Base-by-base conservation (phyloP, 2,888 invertebrate genomes). In the Heteromurus nitidus region DNA sequence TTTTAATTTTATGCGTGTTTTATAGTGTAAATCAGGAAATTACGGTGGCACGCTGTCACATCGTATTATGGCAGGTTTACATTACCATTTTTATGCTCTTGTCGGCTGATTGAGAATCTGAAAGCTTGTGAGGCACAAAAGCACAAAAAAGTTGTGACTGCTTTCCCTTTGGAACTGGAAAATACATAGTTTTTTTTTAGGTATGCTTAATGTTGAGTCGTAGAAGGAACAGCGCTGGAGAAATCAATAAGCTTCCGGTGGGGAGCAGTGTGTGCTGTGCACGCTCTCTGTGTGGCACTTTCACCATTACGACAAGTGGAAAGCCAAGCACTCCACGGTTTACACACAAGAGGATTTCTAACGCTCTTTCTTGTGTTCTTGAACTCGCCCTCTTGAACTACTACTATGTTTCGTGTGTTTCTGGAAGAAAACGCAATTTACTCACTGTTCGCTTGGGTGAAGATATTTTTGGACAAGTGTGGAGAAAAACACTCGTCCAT, bases 181-280 rank as follows among this genome's bases (percentile, higher is more conserved):
- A n/a, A 9, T 36, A 36, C 50, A 50, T 18, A 50, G 3, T 3
- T 11, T 11, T 9, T 2, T 2, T n/a, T n/a, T n/a, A n/a, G n/a
- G n/a, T n/a, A n/a, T 58, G 11, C 16, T 16, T 18, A 5, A 55
- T 22, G 30, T 16, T 13, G 26, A 58, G 26, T 26, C 11, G 22
- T 26, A 26, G 30, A 22, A n/a, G n/a, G n/a, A n/a, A n/a, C n/a
- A n/a, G n/a, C n/a, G n/a, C n/a, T n/a, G n/a, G n/a, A n/a, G n/a
- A 24, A 55, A 70, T 69, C 69, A 31, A 69, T 68, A 68, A 3
- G 47, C 53, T 28, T 70, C 69, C 69, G 58, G 68, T 28, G 31
- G 30, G 5, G 20, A 26, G 7, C n/a, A 50, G 30, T 42, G 20
- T 11, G 28, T 58, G 69, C 69, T 70, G 30, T 42, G 20, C 7